Evolutionary conservation across 2,888 invertebrate genomes (phyloP).

Genomic region (Drosophila mimetica): DNA sequence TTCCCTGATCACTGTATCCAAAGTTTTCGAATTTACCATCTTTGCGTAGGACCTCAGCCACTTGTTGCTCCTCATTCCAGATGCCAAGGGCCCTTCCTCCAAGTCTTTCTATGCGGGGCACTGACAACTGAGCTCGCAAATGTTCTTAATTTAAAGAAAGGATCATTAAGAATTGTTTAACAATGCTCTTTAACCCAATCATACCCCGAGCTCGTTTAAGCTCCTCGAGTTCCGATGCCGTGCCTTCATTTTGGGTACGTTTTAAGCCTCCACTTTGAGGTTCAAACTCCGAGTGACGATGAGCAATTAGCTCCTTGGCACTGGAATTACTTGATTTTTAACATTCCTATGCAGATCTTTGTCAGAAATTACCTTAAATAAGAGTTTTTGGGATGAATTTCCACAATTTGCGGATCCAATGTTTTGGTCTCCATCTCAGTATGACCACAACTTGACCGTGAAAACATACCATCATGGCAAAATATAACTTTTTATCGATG

Average conservation of each 20-base stretch:
- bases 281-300: slow-evolving; percentile 66
- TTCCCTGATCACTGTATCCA: slow-evolving; percentile 74
- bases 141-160: slow-evolving; percentile 67
- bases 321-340: slow-evolving; percentile 42
- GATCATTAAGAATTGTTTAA: no score
- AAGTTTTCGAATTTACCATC: slow-evolving; percentile 83
- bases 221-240: slow-evolving; percentile 66
- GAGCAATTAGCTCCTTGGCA: slow-evolving; percentile 61
- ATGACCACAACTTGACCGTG: background rate
- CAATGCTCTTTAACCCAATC: no score
- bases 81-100: slow-evolving; percentile 74
- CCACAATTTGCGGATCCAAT: slow-evolving; percentile 3
- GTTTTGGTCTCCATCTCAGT: slow-evolving; percentile 14
- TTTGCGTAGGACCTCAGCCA: slow-evolving; percentile 77
- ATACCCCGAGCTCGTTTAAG: slow-evolving; percentile 70
- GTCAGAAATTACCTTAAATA: slow-evolving; percentile 68
- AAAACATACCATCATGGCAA: background rate
- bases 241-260: slow-evolving; percentile 63
- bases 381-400: slow-evolving; percentile 64
- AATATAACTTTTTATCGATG: background rate
- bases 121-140: slow-evolving; percentile 70
- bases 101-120: slow-evolving; percentile 78
- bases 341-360: background rate
- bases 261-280: slow-evolving; percentile 66
- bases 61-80: slow-evolving; percentile 73